Base-by-base conservation (phyloP, 2,113 vertebrate genomes). In the Dunckerocampus dactyliophorus region DNA sequence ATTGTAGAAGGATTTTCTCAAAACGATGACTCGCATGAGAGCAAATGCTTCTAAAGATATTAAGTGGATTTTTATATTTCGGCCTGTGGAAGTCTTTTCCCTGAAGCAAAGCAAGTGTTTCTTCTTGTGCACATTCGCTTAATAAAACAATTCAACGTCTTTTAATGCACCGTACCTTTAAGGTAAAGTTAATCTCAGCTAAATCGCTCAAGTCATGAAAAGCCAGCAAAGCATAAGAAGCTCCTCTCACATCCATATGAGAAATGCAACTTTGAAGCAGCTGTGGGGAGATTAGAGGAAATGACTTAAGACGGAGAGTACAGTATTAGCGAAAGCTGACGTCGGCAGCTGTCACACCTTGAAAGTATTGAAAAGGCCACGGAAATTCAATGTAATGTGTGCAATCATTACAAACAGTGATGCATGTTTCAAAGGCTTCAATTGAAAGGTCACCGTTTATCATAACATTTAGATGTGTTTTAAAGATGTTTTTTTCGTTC, bases 201-300 rank as follows among this genome's bases (percentile, higher is more conserved):
- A 21, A 56, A 56, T 39, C 39, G 31, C n/a, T 19, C 17, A 37
- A 55, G 17, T 13, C 52, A 19, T 47, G 46, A 16, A 73, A 67
- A 70, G 31, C 54, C 19, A 67, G 55, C 43, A 50, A 75, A 64
- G 21, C 45, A 59, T 22, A 24, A 59, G 46, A 66, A 8, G 20
- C 15, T 52, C 34, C 16, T 50, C 22, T 52, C n/a, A 56, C 56
- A 71, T 74, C 39, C 19, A 55, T 50, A 51, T 50, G 20, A 65
- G 57, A 62, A 60, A 62, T 56, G 53, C 56, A 17, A 48, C 16
- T 58, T 24, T 65, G 17, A 71, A 59, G 59, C 59, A 48, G 39
- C 59, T 48, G 45, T 14, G 50, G 4, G 52, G 43, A 73, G 69
- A 78, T 78, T 56, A 42, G 37, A 20, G 53, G 67, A 73, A 75